Evolutionary conservation across 2,797 vertebrate genomes (phyloP).

Genomic region (Lepus oiostolus): DNA sequence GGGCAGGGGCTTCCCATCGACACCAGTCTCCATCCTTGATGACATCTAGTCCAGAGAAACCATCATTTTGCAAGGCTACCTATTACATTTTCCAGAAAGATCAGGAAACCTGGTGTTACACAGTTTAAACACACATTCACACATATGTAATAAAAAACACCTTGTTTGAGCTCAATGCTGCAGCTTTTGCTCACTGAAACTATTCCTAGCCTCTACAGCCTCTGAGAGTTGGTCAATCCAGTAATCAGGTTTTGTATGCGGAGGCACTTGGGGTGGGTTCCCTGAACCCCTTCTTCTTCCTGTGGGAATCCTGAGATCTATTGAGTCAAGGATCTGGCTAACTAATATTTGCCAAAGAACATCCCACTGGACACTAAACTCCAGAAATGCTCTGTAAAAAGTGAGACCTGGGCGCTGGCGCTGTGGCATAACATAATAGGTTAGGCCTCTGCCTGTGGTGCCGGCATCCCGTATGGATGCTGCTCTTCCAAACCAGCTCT

Average conservation of each 20-base stretch:
- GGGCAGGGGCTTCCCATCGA: neutral
- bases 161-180: slow-evolving; percentile 13
- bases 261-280: neutral
- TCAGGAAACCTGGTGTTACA: slow-evolving; percentile 43
- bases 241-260: slow-evolving; percentile 29
- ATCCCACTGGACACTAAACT: slow-evolving; percentile 9
- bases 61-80: neutral
- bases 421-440: too few relatives aligned
- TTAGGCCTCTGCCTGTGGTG: too few relatives aligned
- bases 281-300: neutral
- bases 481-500: too few relatives aligned
- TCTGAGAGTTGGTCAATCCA: slow-evolving; percentile 16
- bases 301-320: neutral
- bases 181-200: neutral
- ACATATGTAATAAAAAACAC: neutral
- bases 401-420: neutral
- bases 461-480: too few relatives aligned
- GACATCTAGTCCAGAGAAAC: slow-evolving; percentile 2
- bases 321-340: slow-evolving; percentile 24
- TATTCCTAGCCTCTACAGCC: neutral
- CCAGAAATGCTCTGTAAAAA: slow-evolving; percentile 61
- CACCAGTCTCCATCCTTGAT: neutral
- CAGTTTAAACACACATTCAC: neutral
- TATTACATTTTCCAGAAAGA: slow-evolving; percentile 39
- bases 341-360: slow-evolving; percentile 54